A percentile compares a stretch with the other conserved stretches of the same genome.
Evolutionary conservation across 2,113 vertebrate species (phyloP).

Genomic region (Hippopotamus amphibius): DNA sequence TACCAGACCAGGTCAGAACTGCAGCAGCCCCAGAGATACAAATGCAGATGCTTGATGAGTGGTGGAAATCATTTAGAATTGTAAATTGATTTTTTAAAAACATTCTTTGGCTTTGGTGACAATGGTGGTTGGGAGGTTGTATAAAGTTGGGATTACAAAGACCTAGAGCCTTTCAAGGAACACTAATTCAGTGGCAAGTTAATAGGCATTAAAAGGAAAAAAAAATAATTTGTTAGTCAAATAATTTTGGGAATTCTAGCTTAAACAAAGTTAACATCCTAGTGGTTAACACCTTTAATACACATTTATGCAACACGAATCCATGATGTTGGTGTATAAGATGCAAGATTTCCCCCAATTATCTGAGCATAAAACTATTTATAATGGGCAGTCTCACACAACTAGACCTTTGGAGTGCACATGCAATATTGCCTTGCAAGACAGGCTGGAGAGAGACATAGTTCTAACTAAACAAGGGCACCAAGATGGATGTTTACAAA

Average conservation of each 20-base stretch:
- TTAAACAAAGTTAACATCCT: neutral
- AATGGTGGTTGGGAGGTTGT: neutral
- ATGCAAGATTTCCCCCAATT: neutral
- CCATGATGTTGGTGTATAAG: neutral
- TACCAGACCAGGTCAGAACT: neutral
- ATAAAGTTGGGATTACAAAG: neutral
- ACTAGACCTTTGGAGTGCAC: neutral
- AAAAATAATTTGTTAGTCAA: neutral
- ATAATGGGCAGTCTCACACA: neutral
- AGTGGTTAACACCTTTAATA: neutral
- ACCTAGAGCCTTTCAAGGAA: constrained; percentile 13
- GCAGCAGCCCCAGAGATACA: neutral
- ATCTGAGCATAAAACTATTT: neutral
- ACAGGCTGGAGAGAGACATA: neutral
- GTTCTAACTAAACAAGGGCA: neutral
- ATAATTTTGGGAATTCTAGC: constrained; percentile 3
- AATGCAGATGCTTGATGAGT: neutral
- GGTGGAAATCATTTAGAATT: neutral
- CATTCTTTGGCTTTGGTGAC: neutral
- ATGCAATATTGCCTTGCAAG: neutral
- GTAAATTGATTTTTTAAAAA: neutral
- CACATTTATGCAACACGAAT: neutral
- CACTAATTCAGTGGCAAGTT: neutral
- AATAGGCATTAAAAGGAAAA: neutral
- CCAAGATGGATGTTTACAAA: neutral